A percentile compares a stretch with the other conserved stretches of the same genome.
phyloP scores from a whole-genome alignment of 2,888 invertebrate genomes.

The Zaprionus obscuricornis region DNA sequence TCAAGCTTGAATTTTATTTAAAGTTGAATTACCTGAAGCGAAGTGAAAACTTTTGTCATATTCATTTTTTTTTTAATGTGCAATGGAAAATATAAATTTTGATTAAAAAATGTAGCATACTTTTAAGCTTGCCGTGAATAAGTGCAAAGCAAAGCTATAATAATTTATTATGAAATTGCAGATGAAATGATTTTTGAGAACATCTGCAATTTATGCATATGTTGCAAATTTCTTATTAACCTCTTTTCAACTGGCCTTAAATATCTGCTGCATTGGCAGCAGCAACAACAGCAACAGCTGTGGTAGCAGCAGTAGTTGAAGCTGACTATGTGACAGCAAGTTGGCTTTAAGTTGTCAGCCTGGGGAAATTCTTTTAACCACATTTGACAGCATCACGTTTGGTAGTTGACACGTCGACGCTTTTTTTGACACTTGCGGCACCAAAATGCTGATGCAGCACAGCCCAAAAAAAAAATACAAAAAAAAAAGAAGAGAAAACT shows the following conservation, averaged over 20 bases:
- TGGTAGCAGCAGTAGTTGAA: background rate
- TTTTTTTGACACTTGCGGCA: conserved; percentile 50
- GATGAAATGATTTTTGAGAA: background rate
- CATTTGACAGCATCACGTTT: conserved; percentile 73
- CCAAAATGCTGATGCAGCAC: conserved; percentile 61
- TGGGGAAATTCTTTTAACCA: conserved; percentile 48
- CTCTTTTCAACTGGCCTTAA: conserved; percentile 19
- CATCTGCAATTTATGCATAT: conserved; percentile 6
- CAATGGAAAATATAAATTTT: too few species aligned
- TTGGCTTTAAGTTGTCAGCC: conserved; percentile 14
- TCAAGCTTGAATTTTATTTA: background rate
- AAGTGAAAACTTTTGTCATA: too few species aligned
- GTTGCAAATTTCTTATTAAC: conserved; percentile 12
- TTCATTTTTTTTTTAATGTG: too few species aligned
- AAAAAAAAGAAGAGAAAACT: conserved; percentile 53
- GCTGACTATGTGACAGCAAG: background rate
- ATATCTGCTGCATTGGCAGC: conserved; percentile 32
- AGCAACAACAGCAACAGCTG: too few species aligned
- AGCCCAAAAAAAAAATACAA: conserved; percentile 40
- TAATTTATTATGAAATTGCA: background rate
- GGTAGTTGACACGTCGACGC: conserved; percentile 57
- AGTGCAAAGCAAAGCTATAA: too few species aligned
- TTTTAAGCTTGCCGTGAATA: too few species aligned
- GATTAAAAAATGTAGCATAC: too few species aligned
- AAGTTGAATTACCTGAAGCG: too few species aligned